Base-by-base conservation (phyloP, 2,113 vertebrate species). In the Pao palembangensis region DNA sequence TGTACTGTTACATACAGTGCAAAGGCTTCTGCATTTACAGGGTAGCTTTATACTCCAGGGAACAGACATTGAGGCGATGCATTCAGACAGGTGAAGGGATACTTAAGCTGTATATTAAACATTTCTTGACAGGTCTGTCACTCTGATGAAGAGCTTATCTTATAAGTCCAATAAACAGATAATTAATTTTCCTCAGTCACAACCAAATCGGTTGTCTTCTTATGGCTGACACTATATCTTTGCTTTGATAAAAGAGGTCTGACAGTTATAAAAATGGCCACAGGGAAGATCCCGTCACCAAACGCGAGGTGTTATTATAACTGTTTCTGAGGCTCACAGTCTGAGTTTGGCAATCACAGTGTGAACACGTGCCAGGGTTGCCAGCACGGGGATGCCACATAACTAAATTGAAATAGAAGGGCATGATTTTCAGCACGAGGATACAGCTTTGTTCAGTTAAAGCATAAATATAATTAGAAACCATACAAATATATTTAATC, bases 181-280 rank as follows among this genome's bases (percentile, higher is more conserved):
- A 71, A 72, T 69, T 44, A 69, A 59, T 71, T 66, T 20, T 43
- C 67, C 58, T 10, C 17, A 18, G 38, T 42, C 17, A 50, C 42
- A 66, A 67, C 60, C 66, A 66, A 75, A 84, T 75, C 73, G 64
- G 60, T 80, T 66, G 66, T 64, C 67, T 64, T 56, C 31, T 8
- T 15, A 69, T 43, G 58, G 63, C 76, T 64, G 82, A 81, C 76
- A 67, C 55, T 1, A 17, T 19, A 62, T 64, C 79, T 84, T 84
- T 77, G 74, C 65, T 73, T 48, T 73, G 81, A 87, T 78, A 67
- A 76, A 83, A 79, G 28, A 58, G 56, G 38, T 20, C 47, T 78
- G 83, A 78, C 83, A 68, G 77, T 79, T 83, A 51, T 65, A 55
- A 47, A 76, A 73, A 76, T 58, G 70, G 61, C 73, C 70, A 44